Conservation (phyloP, 1,140 invertebrate species). For the Thaumatotibia leucotreta region DNA sequence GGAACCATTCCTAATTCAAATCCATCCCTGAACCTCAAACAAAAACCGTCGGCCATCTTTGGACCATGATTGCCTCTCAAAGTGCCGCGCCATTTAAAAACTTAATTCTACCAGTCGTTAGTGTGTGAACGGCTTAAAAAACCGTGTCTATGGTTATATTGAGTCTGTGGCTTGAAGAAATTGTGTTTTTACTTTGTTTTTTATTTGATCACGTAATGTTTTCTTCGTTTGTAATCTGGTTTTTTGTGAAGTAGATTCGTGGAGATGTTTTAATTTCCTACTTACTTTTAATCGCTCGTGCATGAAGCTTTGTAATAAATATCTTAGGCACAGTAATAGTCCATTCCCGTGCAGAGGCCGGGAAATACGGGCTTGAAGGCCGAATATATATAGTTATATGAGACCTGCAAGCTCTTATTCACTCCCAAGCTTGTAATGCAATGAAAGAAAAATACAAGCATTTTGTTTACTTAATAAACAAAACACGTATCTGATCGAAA, state of each 20-base stretch:
- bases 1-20: constrained; percentile 8
- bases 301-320: no score
- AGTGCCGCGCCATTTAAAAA: constrained; percentile 11
- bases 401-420: no score
- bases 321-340: no score
- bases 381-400: no score
- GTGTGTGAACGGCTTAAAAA: constrained; percentile 9
- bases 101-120: constrained; percentile 5
- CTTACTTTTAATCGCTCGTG: background rate
- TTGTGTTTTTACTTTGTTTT: background rate
- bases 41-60: constrained; percentile 8
- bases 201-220: background rate
- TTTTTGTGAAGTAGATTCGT: background rate
- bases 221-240: background rate
- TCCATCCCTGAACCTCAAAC: background rate
- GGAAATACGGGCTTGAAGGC: no score
- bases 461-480: no score
- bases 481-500: no score
- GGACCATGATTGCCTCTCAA: constrained; percentile 9
- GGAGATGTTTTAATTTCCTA: background rate
- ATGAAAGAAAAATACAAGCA: no score
- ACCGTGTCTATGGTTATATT: background rate
- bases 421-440: no score
- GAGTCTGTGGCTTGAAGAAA: background rate
- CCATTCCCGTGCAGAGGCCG: no score